phyloP scores from a whole-genome alignment of 2,113 vertebrate species.

The Nansenia antarctica region DNA sequence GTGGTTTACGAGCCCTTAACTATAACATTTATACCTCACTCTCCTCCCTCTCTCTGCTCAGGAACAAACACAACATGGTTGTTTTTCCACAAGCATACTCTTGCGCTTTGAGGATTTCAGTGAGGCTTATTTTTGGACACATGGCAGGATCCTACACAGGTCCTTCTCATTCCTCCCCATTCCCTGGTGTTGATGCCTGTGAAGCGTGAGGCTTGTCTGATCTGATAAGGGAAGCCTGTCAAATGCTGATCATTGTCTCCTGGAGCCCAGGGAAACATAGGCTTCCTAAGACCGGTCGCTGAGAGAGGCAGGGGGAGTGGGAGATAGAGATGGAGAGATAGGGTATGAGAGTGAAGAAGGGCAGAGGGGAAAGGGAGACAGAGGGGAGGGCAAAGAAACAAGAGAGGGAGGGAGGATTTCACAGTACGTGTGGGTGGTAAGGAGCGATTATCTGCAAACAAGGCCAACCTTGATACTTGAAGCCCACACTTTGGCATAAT shows the following conservation, averaged over 20 bases:
- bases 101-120: slow-evolving; percentile 24
- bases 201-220: slow-evolving; percentile 47
- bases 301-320: neutral
- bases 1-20: slow-evolving; percentile 3
- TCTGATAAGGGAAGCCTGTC: slow-evolving; percentile 56
- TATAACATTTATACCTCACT: slow-evolving; percentile 17
- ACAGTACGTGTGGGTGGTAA: slow-evolving; percentile 1
- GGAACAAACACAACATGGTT: neutral
- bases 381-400: neutral
- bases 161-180: too few relatives aligned
- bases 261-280: slow-evolving; percentile 18
- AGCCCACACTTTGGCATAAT: slow-evolving; percentile 24
- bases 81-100: slow-evolving; percentile 5
- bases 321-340: neutral
- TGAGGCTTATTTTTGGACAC: slow-evolving; percentile 24
- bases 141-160: slow-evolving; percentile 35
- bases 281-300: neutral
- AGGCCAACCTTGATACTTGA: slow-evolving; percentile 7
- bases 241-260: slow-evolving; percentile 44
- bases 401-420: neutral
- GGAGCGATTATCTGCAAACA: slow-evolving; percentile 11
- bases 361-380: neutral
- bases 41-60: slow-evolving; percentile 19
- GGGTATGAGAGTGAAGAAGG: neutral
- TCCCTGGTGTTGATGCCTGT: slow-evolving; percentile 35